Conservation (phyloP, 1,140 invertebrate genomes). For the Platorchestia sp. region DNA sequence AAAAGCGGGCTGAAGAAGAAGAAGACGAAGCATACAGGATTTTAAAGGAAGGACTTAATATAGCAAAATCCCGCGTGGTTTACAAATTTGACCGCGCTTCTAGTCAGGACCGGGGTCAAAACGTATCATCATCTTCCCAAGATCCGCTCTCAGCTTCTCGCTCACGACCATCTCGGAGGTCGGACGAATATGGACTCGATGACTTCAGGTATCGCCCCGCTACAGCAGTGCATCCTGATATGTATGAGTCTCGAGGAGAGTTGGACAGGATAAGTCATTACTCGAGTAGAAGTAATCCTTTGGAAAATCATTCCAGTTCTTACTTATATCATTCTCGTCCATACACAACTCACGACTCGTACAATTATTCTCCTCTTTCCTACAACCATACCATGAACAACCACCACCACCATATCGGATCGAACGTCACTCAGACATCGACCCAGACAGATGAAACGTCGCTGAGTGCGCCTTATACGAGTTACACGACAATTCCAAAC, state of each 20-base stretch:
- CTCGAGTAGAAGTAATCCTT: slow-evolving; percentile 51
- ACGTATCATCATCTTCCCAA: not conserved
- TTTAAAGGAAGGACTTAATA: slow-evolving; percentile 29
- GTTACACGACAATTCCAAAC: slow-evolving; percentile 26
- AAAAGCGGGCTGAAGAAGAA: slow-evolving; percentile 14
- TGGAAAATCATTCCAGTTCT: slow-evolving; percentile 44
- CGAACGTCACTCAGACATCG: slow-evolving; percentile 45
- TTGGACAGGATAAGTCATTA: slow-evolving; percentile 53
- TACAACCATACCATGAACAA: slow-evolving; percentile 51
- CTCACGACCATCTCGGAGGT: not conserved
- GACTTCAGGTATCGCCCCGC: slow-evolving; percentile 44
- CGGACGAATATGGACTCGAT: slow-evolving; percentile 44
- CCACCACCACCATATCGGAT: slow-evolving; percentile 38
- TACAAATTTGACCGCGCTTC: slow-evolving; percentile 28
- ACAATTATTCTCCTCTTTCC: slow-evolving; percentile 12
- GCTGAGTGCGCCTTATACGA: slow-evolving; percentile 45
- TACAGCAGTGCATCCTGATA: slow-evolving; percentile 47
- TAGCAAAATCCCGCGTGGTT: slow-evolving; percentile 19
- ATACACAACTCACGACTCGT: slow-evolving; percentile 41
- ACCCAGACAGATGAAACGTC: slow-evolving; percentile 47
- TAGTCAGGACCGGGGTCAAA: slow-evolving; percentile 27
- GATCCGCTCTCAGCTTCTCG: slow-evolving; percentile 13
- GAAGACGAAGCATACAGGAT: slow-evolving; percentile 46
- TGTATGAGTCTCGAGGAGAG: slow-evolving; percentile 26
- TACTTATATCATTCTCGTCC: slow-evolving; percentile 39